Base-by-base conservation (phyloP, 2,797 vertebrate genomes). In the Ibycter americanus region DNA sequence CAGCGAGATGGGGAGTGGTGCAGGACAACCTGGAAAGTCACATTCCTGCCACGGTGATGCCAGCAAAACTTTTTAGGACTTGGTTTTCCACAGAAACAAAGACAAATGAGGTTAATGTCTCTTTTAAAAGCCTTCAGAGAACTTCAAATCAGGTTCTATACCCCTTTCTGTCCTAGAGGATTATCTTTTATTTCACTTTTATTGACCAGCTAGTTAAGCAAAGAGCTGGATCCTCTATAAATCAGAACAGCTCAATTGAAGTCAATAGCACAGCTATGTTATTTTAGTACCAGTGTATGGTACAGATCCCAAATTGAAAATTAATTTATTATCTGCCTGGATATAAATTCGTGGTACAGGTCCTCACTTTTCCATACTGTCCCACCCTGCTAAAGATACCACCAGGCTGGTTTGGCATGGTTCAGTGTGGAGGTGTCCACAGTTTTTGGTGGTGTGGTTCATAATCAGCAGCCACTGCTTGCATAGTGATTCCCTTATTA, bases 21-120 rank as follows among this genome's bases (percentile, higher is more conserved):
- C 0, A 1, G 78, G 4, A 27, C 38, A 92, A 47, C 16, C 31
- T 0, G 0, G 49, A 34, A 95, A 68, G 31, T 76, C 62, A 68
- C 46, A 46, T 87, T 95, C 40, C 54, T 74, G 63, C 44, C 13
- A 23, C 0, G 4, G 40, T 2, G 5, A 65, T 3, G 2, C 8
- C 56, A 70, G 42, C 12, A 31, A 72, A 91, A 65, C 3, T 6
- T 68, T 49, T 51, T 38, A 78, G n/a, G 59, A 31, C n/a, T 59
- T 0, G 2, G 10, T 5, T 74, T 83, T 51, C 44, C n/a, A 44
- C 51, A 71, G 62, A 84, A 86, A 47, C 40, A 89, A 59, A 34
- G n/a, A 70, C 4, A 67, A 78, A 73, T 63, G 4, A 78, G 17
- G 20, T 56, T 74, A 59, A 34, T 22, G 22, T 36, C 14, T 70